Percentiles rank a stretch among this genome's conserved stretches.
These are phyloP conservation scores for Caenorhabditis brenneri DNA, from an alignment of 1,140 invertebrate species.

Conservation along the genomic window DNA sequence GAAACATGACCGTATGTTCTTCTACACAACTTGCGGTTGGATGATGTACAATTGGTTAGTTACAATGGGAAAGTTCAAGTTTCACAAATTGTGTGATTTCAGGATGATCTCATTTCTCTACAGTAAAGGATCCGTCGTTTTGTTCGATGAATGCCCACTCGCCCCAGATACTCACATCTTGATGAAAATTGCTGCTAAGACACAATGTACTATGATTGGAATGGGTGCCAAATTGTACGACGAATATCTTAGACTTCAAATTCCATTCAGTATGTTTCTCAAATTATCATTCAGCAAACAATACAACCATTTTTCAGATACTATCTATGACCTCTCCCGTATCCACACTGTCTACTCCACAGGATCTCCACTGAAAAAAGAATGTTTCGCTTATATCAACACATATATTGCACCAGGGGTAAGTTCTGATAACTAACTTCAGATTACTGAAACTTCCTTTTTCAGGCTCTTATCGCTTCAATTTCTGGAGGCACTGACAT, in stretches of 20 bases:
- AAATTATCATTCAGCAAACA: not conserved
- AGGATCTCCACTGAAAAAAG: constrained; percentile 75
- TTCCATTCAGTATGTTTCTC: constrained; percentile 62
- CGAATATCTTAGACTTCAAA: constrained; percentile 71
- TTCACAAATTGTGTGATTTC: not conserved
- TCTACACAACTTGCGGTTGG: constrained; percentile 77
- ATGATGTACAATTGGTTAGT: constrained; percentile 77
- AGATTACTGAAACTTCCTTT: not conserved
- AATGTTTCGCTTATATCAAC: constrained; percentile 76
- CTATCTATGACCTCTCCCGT: constrained; percentile 69
- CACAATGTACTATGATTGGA: constrained; percentile 75
- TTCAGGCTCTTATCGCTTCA: constrained; percentile 73
- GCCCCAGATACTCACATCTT: constrained; percentile 73
- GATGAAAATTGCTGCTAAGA: constrained; percentile 75
- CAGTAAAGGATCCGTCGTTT: constrained; percentile 74
- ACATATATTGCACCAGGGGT: constrained; percentile 74
- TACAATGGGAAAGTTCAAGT: not conserved
- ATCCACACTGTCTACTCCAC: constrained; percentile 75
- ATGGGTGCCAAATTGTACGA: constrained; percentile 76
- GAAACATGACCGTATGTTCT: constrained; percentile 74
- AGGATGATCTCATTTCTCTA: constrained; percentile 62
- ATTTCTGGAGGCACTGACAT: constrained; percentile 77
- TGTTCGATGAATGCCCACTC: constrained; percentile 76
- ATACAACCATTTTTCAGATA: constrained; percentile 52
- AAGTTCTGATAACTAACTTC: not conserved